phyloP scores from a whole-genome alignment of 2,888 invertebrate species.

The Thymelicus acteon region DNA sequence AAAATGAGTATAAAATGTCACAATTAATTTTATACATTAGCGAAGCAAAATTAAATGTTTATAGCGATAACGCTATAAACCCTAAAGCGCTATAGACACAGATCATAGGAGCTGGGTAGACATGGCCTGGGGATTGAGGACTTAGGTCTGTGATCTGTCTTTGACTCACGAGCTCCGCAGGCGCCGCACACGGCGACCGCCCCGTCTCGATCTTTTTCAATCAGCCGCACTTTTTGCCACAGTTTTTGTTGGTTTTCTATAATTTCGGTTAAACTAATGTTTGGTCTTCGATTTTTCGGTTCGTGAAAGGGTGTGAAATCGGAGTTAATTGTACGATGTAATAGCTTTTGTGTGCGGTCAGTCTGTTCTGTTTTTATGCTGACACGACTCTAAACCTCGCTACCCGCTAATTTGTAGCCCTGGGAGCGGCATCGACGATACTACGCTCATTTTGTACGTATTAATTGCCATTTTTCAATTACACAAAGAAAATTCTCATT shows the following conservation, averaged over 20 bases:
- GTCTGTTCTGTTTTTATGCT: conserved; percentile 59
- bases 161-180: conserved; percentile 43
- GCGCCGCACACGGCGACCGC: conserved; percentile 60
- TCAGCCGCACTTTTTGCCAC: conserved; percentile 60
- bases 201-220: conserved; percentile 56
- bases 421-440: conserved; percentile 39
- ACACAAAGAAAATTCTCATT: conserved; percentile 52
- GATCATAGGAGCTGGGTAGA: too few species aligned
- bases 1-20: too few species aligned
- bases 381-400: conserved; percentile 11
- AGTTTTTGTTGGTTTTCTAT: conserved; percentile 80
- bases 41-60: too few species aligned
- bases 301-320: conserved; percentile 84
- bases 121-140: background rate
- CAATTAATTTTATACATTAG: too few species aligned
- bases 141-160: background rate
- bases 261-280: conserved; percentile 84
- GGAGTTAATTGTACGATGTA: conserved; percentile 80
- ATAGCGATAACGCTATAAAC: too few species aligned
- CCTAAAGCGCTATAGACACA: too few species aligned
- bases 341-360: conserved; percentile 79
- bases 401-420: conserved; percentile 31
- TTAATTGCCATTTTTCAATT: conserved; percentile 50
- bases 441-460: conserved; percentile 44
- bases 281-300: conserved; percentile 84